phyloP scores from a whole-genome alignment of 2,113 vertebrate species.

The zebrafish (Danio rerio) region GRCz12tu NC_133179.1:17943001-17943500 shows the following conservation, averaged over 20 bases:
- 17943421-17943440: not conserved
- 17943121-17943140: too few relatives aligned
- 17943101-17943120: too few relatives aligned
- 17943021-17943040: too few relatives aligned
- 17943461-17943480: too few relatives aligned
- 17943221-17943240: conserved; percentile 84
- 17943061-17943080: too few relatives aligned
- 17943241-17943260: conserved; percentile 86
- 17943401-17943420: not conserved
- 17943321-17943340: conserved; percentile 92
- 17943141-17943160: not conserved
- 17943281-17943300: conserved; percentile 95
- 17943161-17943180: not conserved
- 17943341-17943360: conserved; percentile 88
- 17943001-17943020: too few relatives aligned
- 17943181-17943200: not conserved
- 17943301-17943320: conserved; percentile 80
- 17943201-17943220: conserved; percentile 69
- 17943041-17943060: too few relatives aligned
- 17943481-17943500: too few relatives aligned
- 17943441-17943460: too few relatives aligned
- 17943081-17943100: too few relatives aligned
- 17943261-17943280: conserved; percentile 91
- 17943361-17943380: conserved; percentile 89
- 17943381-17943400: not conserved